Evolutionary conservation across 2,797 vertebrate species (phyloP).

Genomic region (Pteronotus mesoamericanus): DNA sequence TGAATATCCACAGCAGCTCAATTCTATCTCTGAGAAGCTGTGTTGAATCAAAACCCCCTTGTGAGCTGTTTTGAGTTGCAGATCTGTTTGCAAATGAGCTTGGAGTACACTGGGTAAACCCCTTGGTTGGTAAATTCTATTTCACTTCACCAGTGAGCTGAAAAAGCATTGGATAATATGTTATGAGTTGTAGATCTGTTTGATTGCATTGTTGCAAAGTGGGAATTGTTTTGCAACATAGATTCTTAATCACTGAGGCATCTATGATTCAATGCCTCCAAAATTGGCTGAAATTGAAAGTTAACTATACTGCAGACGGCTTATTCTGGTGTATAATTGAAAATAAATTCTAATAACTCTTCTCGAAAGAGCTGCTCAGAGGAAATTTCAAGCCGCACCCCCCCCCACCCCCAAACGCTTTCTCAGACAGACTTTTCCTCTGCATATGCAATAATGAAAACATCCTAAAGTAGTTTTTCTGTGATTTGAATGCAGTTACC

Average conservation of each 20-base stretch:
- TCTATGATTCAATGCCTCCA: constrained; percentile 86
- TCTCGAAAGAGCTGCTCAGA: constrained; percentile 80
- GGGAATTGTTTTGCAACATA: constrained; percentile 89
- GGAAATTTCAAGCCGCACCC: constrained; percentile 74
- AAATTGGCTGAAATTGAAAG: constrained; percentile 88
- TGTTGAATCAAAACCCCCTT: constrained; percentile 14
- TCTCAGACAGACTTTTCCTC: constrained; percentile 51
- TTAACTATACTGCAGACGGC: constrained; percentile 86
- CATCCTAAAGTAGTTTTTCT: constrained; percentile 4
- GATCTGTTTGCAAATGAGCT: constrained; percentile 82
- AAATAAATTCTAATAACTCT: constrained; percentile 88
- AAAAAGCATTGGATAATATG: constrained; percentile 83
- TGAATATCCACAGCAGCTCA: constrained; percentile 45
- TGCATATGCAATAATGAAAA: constrained; percentile 49
- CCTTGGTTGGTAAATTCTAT: constrained; percentile 81
- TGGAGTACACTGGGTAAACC: constrained; percentile 68
- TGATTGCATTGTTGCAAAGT: constrained; percentile 87
- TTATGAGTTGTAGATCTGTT: constrained; percentile 87
- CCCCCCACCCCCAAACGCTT: not conserved
- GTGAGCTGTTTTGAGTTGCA: constrained; percentile 71
- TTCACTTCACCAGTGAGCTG: constrained; percentile 83
- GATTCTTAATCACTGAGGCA: constrained; percentile 88
- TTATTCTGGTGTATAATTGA: constrained; percentile 89
- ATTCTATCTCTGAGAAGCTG: constrained; percentile 15
- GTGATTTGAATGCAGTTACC: not conserved